Conservation (phyloP, 2,113 vertebrate species). For the Phycodurus eques region DNA sequence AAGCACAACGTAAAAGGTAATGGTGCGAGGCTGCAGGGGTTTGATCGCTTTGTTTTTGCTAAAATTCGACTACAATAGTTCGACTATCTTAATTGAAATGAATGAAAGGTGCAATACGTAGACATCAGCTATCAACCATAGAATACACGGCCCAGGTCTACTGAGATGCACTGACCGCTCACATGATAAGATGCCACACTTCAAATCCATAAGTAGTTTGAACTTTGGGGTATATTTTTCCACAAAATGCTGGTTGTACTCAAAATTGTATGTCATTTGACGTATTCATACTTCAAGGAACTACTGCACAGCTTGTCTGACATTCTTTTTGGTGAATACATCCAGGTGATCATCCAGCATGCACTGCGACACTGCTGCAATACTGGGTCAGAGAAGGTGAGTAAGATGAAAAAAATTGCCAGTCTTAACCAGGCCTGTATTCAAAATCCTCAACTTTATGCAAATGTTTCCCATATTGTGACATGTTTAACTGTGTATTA, state of each 20-base stretch:
- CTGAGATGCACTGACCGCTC: too few relatives aligned
- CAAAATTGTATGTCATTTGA: too few relatives aligned
- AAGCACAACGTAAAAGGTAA: too few relatives aligned
- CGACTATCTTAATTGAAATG: too few relatives aligned
- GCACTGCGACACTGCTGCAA: not conserved
- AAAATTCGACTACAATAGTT: too few relatives aligned
- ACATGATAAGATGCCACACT: not conserved
- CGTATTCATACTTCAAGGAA: not conserved
- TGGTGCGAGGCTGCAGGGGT: too few relatives aligned
- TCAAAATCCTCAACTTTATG: slow-evolving; percentile 36
- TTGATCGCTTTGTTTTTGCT: too few relatives aligned
- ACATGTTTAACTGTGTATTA: slow-evolving; percentile 26
- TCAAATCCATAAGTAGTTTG: not conserved
- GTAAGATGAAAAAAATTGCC: not conserved
- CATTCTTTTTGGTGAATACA: not conserved
- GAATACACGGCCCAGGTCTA: too few relatives aligned
- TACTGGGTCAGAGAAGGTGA: slow-evolving; percentile 4
- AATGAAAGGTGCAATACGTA: too few relatives aligned
- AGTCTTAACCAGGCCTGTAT: slow-evolving; percentile 10
- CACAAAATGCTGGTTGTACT: too few relatives aligned
- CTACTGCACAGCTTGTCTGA: not conserved
- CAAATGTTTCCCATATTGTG: slow-evolving; percentile 39
- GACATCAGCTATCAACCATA: too few relatives aligned
- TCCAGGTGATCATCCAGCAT: not conserved
- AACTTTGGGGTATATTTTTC: not conserved